Base-by-base conservation (phyloP, 2,888 invertebrate species). In the Sturmia bella region DNA sequence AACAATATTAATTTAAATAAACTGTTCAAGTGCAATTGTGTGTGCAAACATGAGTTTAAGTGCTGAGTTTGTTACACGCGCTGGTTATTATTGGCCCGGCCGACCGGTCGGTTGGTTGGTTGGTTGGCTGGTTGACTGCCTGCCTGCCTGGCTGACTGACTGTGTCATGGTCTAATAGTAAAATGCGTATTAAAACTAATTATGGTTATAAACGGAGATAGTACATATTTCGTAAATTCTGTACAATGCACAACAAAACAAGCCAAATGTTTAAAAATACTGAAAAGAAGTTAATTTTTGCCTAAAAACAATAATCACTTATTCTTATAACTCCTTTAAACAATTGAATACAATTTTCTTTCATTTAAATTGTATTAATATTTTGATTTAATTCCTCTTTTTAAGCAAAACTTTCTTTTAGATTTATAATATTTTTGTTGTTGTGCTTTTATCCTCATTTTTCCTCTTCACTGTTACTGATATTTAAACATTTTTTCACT, bases 1-100 rank as follows among this genome's bases (percentile, higher is more conserved):
- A 70, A 73, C 66, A 79, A 54, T 54, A 79, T 79, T 79, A 79
- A 79, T 79, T 79, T 73, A 79, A 79, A 79, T 78, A 66, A 66
- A 59, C 64, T 59, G 52, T 52, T 59, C 56, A 43, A 43, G 45
- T 52, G 52, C 21, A 27, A 63, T 63, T 54, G 24, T 19, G 50
- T 15, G 21, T 32, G 37, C 32, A 32, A 15, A 24, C 1, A 21
- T 41, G 41, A 24, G 41, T 41, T 52, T 24, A 68, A 45, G 56
- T 43, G 61, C 27, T 52, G 52, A 43, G 15, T 39, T 24, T 41
- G 39, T 64, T 39, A 57, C 72, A 73, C 50, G 66, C 57, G 66
- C 21, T 57, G 68, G 17, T 52, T 19, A 41, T 56, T 24, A 9
- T 57, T 59, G 21, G 24, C 39, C 39, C 27, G 27, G 27, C 6